Evolutionary conservation across 2,888 invertebrate genomes (phyloP).

Genomic region (Cerceris ruficornis): DNA sequence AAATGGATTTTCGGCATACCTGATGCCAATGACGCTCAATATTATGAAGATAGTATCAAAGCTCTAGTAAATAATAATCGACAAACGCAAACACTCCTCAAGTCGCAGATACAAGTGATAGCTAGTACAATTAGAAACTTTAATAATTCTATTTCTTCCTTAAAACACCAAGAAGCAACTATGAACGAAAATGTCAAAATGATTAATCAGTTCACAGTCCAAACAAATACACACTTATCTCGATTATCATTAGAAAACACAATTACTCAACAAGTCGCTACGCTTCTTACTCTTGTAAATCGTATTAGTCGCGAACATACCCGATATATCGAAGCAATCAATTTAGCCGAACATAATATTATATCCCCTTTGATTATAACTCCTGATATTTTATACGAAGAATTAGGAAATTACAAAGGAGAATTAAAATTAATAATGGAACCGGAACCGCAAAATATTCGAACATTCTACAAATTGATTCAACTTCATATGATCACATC

Average conservation of each 20-base stretch:
- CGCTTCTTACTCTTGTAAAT: background rate
- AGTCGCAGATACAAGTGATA: slow-evolving; percentile 11
- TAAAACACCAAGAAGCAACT: slow-evolving; percentile 6
- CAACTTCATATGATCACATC: slow-evolving; percentile 11
- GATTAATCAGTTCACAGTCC: slow-evolving; percentile 6
- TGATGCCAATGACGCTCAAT: slow-evolving; percentile 12
- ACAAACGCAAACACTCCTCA: slow-evolving; percentile 16
- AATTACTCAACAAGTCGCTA: slow-evolving; percentile 8
- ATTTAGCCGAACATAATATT: slow-evolving; percentile 14
- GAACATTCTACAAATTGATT: slow-evolving; percentile 9
- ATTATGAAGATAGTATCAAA: slow-evolving; percentile 18
- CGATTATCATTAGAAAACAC: slow-evolving; percentile 2
- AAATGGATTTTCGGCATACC: slow-evolving; percentile 5
- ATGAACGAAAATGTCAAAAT: slow-evolving; percentile 11
- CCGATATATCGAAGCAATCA: slow-evolving; percentile 16
- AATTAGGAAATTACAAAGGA: slow-evolving; percentile 13
- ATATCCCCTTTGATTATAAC: slow-evolving; percentile 24
- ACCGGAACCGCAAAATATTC: slow-evolving; percentile 11
- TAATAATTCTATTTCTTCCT: slow-evolving; percentile 14
- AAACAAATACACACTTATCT: slow-evolving; percentile 10
- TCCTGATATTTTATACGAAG: slow-evolving; percentile 14
- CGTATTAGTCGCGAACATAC: slow-evolving; percentile 7
- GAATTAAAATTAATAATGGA: slow-evolving; percentile 7
- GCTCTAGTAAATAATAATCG: slow-evolving; percentile 14
- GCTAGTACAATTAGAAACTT: slow-evolving; percentile 17